Evolutionary conservation across 2,888 invertebrate species (phyloP).

Genomic region (Cataglyphis cursor): DNA sequence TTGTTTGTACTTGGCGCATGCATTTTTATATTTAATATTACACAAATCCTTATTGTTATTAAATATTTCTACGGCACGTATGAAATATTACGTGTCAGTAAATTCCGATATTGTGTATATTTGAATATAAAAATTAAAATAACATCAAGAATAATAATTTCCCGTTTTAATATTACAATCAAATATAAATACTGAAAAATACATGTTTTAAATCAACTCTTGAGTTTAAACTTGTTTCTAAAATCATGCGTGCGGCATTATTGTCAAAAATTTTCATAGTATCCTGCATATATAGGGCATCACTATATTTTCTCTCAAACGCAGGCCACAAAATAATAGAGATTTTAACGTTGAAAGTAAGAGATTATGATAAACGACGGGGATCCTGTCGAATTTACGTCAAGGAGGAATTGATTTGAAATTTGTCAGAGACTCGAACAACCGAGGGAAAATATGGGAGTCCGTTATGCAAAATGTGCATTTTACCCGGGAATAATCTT

Average conservation of each 20-base stretch:
- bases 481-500: constrained; percentile 14
- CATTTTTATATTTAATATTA: neutral
- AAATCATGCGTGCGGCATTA: constrained; percentile 4
- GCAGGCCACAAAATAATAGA: neutral
- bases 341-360: neutral
- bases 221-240: neutral
- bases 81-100: neutral
- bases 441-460: neutral
- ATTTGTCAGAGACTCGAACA: constrained; percentile 13
- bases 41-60: constrained; percentile 4
- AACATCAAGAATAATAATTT: constrained; percentile 24
- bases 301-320: neutral
- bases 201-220: neutral
- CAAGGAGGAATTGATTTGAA: neutral
- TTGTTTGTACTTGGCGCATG: too few relatives aligned
- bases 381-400: constrained; percentile 5
- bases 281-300: neutral
- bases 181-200: neutral
- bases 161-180: neutral
- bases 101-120: constrained; percentile 17
- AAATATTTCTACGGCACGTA: neutral
- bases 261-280: neutral
- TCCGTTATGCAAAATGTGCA: neutral
- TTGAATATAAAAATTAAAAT: neutral
- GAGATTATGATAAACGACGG: constrained; percentile 15